Evolutionary conservation across 2,888 invertebrate genomes (phyloP).

Genomic region (Thalpophila matura): DNA sequence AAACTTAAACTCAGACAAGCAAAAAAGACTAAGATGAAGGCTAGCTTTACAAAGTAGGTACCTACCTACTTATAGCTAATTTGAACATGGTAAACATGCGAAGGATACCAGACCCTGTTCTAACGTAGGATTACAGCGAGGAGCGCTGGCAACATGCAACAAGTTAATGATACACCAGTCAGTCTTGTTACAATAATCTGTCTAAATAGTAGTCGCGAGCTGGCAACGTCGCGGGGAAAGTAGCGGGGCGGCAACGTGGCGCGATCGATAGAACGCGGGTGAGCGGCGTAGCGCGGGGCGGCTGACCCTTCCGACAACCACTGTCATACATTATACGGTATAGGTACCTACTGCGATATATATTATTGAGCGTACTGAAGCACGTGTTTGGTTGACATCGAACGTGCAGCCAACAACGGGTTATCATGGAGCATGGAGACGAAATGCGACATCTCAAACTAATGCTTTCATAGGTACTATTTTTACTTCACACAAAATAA

Average conservation of each 20-base stretch:
- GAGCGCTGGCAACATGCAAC: constrained; percentile 64
- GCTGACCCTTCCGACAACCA: constrained; percentile 76
- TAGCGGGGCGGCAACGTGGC: constrained; percentile 79
- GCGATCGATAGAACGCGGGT: constrained; percentile 73
- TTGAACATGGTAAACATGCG: constrained; percentile 31
- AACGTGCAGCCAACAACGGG: constrained; percentile 55
- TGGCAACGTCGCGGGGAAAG: constrained; percentile 85
- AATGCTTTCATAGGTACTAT: constrained; percentile 8
- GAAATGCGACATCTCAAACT: constrained; percentile 32
- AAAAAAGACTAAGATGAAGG: constrained; percentile 25
- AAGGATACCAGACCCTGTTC: constrained; percentile 21
- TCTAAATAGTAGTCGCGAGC: constrained; percentile 75
- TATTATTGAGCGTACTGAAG: constrained; percentile 52
- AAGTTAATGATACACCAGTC: constrained; percentile 76
- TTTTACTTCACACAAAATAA: constrained; percentile 22
- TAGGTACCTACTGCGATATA: constrained; percentile 59
- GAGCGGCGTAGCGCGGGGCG: constrained; percentile 58
- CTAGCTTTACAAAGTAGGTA: constrained; percentile 26
- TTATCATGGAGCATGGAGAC: constrained; percentile 45
- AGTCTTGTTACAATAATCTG: constrained; percentile 68
- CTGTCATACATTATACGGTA: constrained; percentile 55
- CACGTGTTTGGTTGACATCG: constrained; percentile 63
- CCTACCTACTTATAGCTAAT: too few relatives aligned
- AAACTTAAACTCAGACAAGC: constrained; percentile 7
- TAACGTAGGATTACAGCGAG: constrained; percentile 40